These are phyloP conservation scores for Macrostomum lignano DNA, from an alignment of 1,140 invertebrate genomes.

Conservation along the genomic window DNA sequence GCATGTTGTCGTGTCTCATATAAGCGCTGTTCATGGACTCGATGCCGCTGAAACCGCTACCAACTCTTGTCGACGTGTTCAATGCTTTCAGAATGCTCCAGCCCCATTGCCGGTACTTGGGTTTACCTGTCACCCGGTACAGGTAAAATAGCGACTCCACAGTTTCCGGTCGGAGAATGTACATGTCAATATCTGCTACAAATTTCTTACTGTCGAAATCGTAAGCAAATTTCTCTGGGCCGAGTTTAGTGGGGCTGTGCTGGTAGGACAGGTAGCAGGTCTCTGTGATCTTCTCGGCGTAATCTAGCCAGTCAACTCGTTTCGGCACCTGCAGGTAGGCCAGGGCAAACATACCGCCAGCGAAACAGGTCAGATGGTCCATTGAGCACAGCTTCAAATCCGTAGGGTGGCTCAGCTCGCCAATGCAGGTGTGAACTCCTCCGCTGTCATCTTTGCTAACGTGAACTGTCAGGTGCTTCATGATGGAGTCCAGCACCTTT, in stretches of 20 bases:
- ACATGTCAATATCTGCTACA: constrained; percentile 51
- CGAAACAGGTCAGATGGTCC: constrained; percentile 89
- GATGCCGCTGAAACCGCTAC: constrained; percentile 61
- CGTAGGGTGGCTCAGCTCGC: too few species aligned
- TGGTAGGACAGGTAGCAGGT: neutral
- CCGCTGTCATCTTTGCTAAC: too few species aligned
- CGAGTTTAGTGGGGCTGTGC: constrained; percentile 42
- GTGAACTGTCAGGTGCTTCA: too few species aligned
- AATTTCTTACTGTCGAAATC: constrained; percentile 49
- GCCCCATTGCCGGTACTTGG: constrained; percentile 83
- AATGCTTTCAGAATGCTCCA: constrained; percentile 72
- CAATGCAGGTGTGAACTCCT: too few species aligned
- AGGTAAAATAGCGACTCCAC: constrained; percentile 85
- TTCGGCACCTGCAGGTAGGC: constrained; percentile 58
- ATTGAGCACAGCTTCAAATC: too few species aligned
- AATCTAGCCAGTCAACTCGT: constrained; percentile 42
- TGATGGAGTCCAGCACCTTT: too few species aligned
- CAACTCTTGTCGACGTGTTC: constrained; percentile 70
- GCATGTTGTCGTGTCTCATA: constrained; percentile 57
- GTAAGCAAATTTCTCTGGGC: constrained; percentile 57
- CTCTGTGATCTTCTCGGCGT: constrained; percentile 33
- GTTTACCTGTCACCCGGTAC: constrained; percentile 77
- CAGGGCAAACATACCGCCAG: constrained; percentile 58
- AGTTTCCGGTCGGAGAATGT: constrained; percentile 56
- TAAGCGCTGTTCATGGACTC: constrained; percentile 63